Evolutionary conservation across 2,888 invertebrate genomes (phyloP), one percentile per base, ranked within the genome.

Genomic region (Cantharis lateralis): DNA sequence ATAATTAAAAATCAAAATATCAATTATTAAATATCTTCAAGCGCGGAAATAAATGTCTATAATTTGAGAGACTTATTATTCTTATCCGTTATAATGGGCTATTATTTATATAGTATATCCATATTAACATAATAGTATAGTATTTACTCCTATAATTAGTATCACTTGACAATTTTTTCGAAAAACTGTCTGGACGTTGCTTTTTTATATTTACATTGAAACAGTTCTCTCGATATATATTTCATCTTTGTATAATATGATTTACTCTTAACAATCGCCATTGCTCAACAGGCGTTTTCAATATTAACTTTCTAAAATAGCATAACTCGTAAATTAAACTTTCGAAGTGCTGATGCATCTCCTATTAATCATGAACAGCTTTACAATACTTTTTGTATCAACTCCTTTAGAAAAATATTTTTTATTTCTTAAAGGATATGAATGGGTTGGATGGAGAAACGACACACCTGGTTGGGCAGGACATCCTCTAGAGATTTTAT

Each of bases 391-490:
- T 72, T 77, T 71, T 68, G 74, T 72, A 72, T 71, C 71, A 28
- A 70, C 69, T 74, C 62, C 20, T 71, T 28, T 64, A 61, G 70
- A 74, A 68, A 77, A 69, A 74, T 74, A 74, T 32, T 62, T 76
- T 77, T 63, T 80, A 79, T 86, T 88, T 69, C 71, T 77, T 78
- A 16, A 85, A 92, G 94, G 94, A 77, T 94, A 94, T 86, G 95
- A 95, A 87, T 96, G 95, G 95, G 92, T 96, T 70, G 95, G 95
- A 71, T 96, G 95, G 95, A 90, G 92, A 83, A 93, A 93, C 84
- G 93, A 93, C 85, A 91, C 92, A 15, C 89, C 91, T 48, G 91
- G 90, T 63, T 89, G 91, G 88, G 85, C 90, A 72, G 92, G 92
- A 70, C 90, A 90, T 81, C 93, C 93, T 15, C 90, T 96, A 32